These are phyloP conservation scores for Grantiella picta DNA, from an alignment of 2,113 vertebrate genomes.

Conservation along the genomic window DNA sequence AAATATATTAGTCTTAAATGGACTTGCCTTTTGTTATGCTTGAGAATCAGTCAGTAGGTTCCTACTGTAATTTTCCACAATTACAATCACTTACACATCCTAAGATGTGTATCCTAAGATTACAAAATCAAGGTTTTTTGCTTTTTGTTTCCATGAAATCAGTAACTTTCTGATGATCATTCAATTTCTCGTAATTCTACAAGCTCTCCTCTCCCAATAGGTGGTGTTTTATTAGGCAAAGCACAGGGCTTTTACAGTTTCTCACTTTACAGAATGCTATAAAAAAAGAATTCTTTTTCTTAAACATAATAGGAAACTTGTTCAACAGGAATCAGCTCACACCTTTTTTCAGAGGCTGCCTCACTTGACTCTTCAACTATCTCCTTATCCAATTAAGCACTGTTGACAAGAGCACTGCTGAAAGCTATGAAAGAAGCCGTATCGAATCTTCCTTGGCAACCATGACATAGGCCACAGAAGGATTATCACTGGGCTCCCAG, in stretches of 20 bases:
- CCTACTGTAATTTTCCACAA: neutral
- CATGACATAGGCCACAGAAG: neutral
- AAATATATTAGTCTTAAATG: neutral
- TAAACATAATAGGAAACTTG: neutral
- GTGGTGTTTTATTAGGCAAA: neutral
- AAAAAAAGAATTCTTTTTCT: neutral
- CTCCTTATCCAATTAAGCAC: conserved; percentile 17
- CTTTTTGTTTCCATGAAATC: neutral
- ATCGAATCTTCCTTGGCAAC: conserved; percentile 6
- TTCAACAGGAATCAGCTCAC: neutral
- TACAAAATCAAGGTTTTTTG: neutral
- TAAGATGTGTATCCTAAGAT: neutral
- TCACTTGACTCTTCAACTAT: neutral
- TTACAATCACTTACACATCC: neutral
- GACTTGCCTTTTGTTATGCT: neutral
- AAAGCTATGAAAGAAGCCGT: neutral
- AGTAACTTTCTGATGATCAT: neutral
- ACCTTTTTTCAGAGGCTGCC: neutral
- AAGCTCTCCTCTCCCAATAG: neutral
- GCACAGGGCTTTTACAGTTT: neutral
- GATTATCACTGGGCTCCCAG: neutral
- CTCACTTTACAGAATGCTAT: neutral
- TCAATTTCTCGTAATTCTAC: neutral
- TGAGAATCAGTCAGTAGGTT: neutral
- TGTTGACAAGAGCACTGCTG: neutral